Evolutionary conservation across 2,888 invertebrate species (phyloP), one percentile per base, ranked within the genome.

Genomic region (Diarsia rubi): DNA sequence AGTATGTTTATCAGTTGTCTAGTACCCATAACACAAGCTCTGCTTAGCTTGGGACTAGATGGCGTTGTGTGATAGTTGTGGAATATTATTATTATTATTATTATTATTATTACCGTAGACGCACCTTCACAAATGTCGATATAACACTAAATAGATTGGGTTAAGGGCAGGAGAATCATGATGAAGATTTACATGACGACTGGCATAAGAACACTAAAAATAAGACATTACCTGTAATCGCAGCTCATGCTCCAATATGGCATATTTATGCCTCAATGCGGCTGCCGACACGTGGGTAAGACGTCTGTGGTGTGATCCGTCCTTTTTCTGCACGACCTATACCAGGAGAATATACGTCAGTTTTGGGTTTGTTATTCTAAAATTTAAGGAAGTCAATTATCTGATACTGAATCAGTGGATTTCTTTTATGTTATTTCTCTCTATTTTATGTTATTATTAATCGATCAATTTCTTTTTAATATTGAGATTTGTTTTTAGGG

Each of bases 311-410:
- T 91, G 84, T 1, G 91, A 86, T 1, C 93, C 93, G 52, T 95
- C 96, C 83, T 93, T 95, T 79, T 93, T 95, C 82, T 96, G 96
- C 79, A 96, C 96, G 89, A 96, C 96, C 96, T 96, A 92, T 63
- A 88, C 70, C 81, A 73, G 62, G 44, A 67, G 0, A 73, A 63
- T 14, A 62, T n/a, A 59, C 44, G 54, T 87, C 42, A 85, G 65
- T n/a, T n/a, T 72, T 59, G 14, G 21, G 54, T 59, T 14, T 42
- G 1, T 24, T 14, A 31, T 14, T 54, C 8, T 31, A 6, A 3
- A 54, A 44, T 47, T 44, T 3, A 47, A 47, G n/a, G 11, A 24
- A 5, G 37, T 37, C 31, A 31, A 31, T 37, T 37, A 8, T 6
- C 37, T 37, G 8, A 37, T 37, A 37, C 37, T 37, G 37, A 37